These are phyloP conservation scores for Orthosia cruda DNA, from an alignment of 2,888 invertebrate species.

Conservation along the genomic window DNA sequence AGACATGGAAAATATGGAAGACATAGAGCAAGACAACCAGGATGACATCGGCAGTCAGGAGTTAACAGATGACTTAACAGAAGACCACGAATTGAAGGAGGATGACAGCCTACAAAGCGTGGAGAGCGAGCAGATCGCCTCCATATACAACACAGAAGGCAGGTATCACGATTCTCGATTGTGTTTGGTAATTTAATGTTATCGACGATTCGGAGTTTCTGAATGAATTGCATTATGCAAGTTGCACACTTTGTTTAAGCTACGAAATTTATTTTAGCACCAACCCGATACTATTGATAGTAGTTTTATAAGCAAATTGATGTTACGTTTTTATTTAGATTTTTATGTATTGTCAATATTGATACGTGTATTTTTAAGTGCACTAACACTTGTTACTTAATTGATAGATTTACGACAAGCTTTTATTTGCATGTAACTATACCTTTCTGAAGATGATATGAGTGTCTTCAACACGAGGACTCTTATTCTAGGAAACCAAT, in stretches of 20 bases:
- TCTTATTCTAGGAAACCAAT: constrained; percentile 6
- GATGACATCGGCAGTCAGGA: constrained; percentile 60
- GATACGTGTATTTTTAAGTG: not conserved
- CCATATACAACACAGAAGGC: constrained; percentile 91
- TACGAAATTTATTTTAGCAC: constrained; percentile 19
- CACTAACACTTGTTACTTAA: not conserved
- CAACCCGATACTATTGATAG: constrained; percentile 2
- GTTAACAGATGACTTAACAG: constrained; percentile 34
- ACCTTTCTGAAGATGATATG: not conserved
- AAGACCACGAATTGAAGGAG: constrained; percentile 40
- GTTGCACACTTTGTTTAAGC: constrained; percentile 7
- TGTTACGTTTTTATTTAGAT: not conserved
- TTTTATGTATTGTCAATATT: constrained; percentile 5
- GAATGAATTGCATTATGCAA: constrained; percentile 48
- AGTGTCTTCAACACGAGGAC: not conserved
- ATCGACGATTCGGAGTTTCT: not conserved
- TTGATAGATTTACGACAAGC: not conserved
- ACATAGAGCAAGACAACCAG: constrained; percentile 49
- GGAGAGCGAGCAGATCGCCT: constrained; percentile 94
- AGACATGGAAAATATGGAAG: constrained; percentile 68
- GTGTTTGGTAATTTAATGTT: constrained; percentile 1
- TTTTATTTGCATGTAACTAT: not conserved
- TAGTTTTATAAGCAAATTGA: constrained; percentile 1
- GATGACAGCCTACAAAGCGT: constrained; percentile 93
- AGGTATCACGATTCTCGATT: constrained; percentile 65